These are phyloP conservation scores for Aleiodes sp. DNA, from an alignment of 1,140 invertebrate genomes.

Conservation along the genomic window DNA sequence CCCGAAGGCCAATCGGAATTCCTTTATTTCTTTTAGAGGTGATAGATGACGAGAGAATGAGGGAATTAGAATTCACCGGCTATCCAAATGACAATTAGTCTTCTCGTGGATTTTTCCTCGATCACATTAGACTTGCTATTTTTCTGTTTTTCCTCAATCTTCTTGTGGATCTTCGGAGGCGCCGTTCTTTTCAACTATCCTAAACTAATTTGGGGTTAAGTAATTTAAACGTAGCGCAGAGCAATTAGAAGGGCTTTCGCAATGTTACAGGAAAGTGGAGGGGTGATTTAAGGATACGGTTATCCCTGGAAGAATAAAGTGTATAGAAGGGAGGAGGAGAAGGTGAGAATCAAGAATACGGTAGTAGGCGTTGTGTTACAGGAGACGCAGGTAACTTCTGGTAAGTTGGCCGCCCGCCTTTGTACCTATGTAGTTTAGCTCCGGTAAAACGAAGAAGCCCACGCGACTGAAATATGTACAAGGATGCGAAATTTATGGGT, in stretches of 20 bases:
- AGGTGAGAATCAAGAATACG: constrained; percentile 38
- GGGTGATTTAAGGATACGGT: constrained; percentile 60
- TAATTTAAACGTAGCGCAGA: constrained; percentile 62
- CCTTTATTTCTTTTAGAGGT: background rate
- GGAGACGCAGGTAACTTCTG: constrained; percentile 56
- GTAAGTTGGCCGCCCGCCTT: constrained; percentile 49
- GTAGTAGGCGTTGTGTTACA: constrained; percentile 12
- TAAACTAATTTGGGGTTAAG: constrained; percentile 62
- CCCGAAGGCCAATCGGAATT: constrained; percentile 3
- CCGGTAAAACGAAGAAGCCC: constrained; percentile 31
- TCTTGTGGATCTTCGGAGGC: constrained; percentile 10
- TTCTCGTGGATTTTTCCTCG: background rate
- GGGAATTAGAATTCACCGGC: constrained; percentile 10
- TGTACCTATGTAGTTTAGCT: constrained; percentile 35
- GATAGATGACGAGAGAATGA: background rate
- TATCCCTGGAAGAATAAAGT: constrained; percentile 56
- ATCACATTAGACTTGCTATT: background rate
- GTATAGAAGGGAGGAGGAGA: constrained; percentile 39
- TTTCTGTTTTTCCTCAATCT: constrained; percentile 15
- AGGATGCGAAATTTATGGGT: constrained; percentile 65
- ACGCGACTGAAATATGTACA: constrained; percentile 62
- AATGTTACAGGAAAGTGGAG: constrained; percentile 46
- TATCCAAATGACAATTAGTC: background rate
- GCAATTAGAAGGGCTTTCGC: constrained; percentile 59
- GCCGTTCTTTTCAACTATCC: constrained; percentile 62